Evolutionary conservation across 2,888 invertebrate species (phyloP), one percentile per base, ranked within the genome.

Genomic region (Lasioglossum vierecki): DNA sequence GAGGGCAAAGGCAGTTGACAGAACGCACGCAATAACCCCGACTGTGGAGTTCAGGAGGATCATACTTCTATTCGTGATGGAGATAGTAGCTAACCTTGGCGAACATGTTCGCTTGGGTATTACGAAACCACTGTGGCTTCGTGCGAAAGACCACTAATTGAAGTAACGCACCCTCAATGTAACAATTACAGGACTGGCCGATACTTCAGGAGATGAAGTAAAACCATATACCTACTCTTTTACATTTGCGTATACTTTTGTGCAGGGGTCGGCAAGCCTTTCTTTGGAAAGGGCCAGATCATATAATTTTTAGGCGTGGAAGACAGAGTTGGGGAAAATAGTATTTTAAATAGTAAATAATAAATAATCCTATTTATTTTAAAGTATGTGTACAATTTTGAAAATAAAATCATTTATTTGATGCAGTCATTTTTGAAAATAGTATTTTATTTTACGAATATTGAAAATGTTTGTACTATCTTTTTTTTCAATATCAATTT

Each of bases 81-180:
- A 81, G 82, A 81, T 80, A 80, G 73, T 89, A 85, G 90, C 90
- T 93, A 89, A 93, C 93, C 93, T 93, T 93, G 93, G 88, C 79
- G 86, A 86, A 88, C 87, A 92, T 75, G 73, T 79, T 82, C 75
- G 77, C 63, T 80, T 79, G 80, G 85, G 85, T 88, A 86, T 66
- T 71, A 57, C 70, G 72, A 82, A 72, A 83, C 41, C 35, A 76
- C 70, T 81, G 49, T 76, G 53, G 79, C 60, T 89, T 88, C 91
- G 87, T 90, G 87, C 78, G 60, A 73, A 63, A 82, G 53, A 74
- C 82, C 80, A 84, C 87, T 89, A 88, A 57, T 75, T 87, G 82
- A 70, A 46, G 75, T 71, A 87, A 87, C 73, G 74, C 60, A 81
- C n/a, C 53, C 46, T 41, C 13, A 41, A 63, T 82, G 30, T 39